A percentile compares a stretch with the other conserved stretches of the same genome.
phyloP scores from a whole-genome alignment of 2,888 invertebrate genomes.

The Axea sp. region DNA sequence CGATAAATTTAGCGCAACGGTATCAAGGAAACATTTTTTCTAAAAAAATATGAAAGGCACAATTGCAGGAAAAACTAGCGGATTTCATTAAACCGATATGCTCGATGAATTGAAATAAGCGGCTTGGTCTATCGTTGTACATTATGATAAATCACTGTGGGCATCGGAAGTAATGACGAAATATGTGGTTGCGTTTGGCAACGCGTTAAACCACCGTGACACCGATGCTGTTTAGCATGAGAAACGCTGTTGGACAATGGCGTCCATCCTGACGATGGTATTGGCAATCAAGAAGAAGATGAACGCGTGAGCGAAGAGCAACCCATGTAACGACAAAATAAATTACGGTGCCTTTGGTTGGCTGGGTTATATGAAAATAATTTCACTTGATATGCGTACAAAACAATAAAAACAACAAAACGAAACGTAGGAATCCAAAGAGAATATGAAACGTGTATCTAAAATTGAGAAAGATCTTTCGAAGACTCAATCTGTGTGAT shows the following conservation, averaged over 20 bases:
- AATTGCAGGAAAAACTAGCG: constrained; percentile 40
- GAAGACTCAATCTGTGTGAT: constrained; percentile 21
- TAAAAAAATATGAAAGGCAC: constrained; percentile 20
- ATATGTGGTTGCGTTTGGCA: constrained; percentile 23
- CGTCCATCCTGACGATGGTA: constrained; percentile 62
- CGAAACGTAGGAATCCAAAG: constrained; percentile 10
- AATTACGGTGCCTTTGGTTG: constrained; percentile 67
- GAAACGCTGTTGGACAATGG: constrained; percentile 58
- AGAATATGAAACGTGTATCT: constrained; percentile 6
- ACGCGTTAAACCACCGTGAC: constrained; percentile 25
- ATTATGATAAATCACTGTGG: constrained; percentile 16
- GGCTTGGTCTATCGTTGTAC: not conserved
- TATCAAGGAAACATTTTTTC: constrained; percentile 49
- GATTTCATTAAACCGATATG: constrained; percentile 58
- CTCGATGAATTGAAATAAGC: constrained; percentile 59
- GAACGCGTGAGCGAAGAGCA: constrained; percentile 64
- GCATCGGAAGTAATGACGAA: constrained; percentile 18
- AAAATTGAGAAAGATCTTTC: constrained; percentile 13
- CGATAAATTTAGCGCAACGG: constrained; percentile 66
- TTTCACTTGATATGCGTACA: constrained; percentile 55
- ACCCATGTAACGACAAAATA: constrained; percentile 69
- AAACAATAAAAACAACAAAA: constrained; percentile 33
- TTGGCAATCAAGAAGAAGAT: constrained; percentile 70
- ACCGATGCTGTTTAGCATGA: constrained; percentile 29
- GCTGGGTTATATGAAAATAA: constrained; percentile 68